phyloP scores from a whole-genome alignment of 2,113 vertebrate species.

The Semicossyphus pulcher region DNA sequence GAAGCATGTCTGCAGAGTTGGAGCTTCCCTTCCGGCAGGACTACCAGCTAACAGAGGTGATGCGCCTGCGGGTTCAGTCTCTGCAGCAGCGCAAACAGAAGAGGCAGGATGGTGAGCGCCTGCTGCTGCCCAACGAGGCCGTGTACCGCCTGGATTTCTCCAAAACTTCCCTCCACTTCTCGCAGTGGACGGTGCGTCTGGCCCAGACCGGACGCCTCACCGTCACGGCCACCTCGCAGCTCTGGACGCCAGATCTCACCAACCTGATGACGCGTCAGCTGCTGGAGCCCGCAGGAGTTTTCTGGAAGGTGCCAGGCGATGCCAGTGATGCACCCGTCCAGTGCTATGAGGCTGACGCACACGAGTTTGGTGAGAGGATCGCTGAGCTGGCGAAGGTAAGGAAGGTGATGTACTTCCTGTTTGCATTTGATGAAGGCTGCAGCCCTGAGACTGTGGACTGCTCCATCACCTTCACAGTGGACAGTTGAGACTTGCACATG shows the following conservation, averaged over 20 bases:
- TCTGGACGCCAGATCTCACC: slow-evolving; percentile 96
- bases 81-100: slow-evolving; percentile 87
- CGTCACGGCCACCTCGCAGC: slow-evolving; percentile 92
- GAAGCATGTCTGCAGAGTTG: slow-evolving; percentile 69
- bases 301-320: slow-evolving; percentile 85
- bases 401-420: slow-evolving; percentile 96
- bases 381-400: slow-evolving; percentile 90
- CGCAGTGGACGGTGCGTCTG: slow-evolving; percentile 85
- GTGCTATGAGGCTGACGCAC: slow-evolving; percentile 88
- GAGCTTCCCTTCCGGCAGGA: slow-evolving; percentile 84
- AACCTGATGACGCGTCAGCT: slow-evolving; percentile 94
- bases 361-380: slow-evolving; percentile 93
- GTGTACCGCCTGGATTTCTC: slow-evolving; percentile 90
- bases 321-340: slow-evolving; percentile 42
- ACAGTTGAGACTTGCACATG: slow-evolving; percentile 28
- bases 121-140: slow-evolving; percentile 86
- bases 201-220: slow-evolving; percentile 82
- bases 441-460: slow-evolving; percentile 85
- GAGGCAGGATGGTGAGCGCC: slow-evolving; percentile 90
- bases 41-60: slow-evolving; percentile 86
- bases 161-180: slow-evolving; percentile 85
- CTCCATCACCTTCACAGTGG: slow-evolving; percentile 84
- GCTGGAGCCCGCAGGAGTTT: slow-evolving; percentile 89
- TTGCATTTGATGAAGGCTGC: slow-evolving; percentile 86
- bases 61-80: slow-evolving; percentile 89